Conservation (phyloP, 2,888 invertebrate species). For the Poecilobothrus nobilitatus region DNA sequence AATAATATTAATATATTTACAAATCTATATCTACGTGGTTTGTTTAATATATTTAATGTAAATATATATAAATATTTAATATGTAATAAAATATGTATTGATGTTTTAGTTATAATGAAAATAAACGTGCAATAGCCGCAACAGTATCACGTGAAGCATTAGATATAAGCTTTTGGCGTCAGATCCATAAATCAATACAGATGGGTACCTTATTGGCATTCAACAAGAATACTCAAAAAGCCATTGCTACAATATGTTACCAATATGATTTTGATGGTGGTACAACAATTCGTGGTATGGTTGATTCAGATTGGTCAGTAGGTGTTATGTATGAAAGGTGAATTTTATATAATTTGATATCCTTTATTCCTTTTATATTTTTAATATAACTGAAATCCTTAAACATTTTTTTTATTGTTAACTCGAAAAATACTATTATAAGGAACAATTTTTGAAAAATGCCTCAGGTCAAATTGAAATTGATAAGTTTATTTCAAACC, state of each 20-base stretch:
- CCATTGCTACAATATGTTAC: conserved; percentile 39
- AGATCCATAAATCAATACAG: conserved; percentile 37
- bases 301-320: conserved; percentile 40
- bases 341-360: not conserved
- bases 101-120: conserved; percentile 30
- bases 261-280: conserved; percentile 38
- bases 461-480: too few relatives aligned
- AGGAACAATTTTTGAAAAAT: too few relatives aligned
- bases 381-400: too few relatives aligned
- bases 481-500: too few relatives aligned
- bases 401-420: too few relatives aligned
- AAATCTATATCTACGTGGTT: not conserved
- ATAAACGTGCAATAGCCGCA: conserved; percentile 34
- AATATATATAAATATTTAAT: not conserved
- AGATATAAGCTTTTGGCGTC: conserved; percentile 42
- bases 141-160: conserved; percentile 36
- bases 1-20: not conserved
- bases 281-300: conserved; percentile 34
- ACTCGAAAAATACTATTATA: too few relatives aligned
- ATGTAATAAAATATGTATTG: not conserved
- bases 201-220: conserved; percentile 34
- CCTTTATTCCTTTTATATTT: too few relatives aligned
- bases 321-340: conserved; percentile 41
- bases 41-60: not conserved
- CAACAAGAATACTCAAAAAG: conserved; percentile 30